phyloP scores from a whole-genome alignment of 2,888 invertebrate genomes.

The Hesperia comma region DNA sequence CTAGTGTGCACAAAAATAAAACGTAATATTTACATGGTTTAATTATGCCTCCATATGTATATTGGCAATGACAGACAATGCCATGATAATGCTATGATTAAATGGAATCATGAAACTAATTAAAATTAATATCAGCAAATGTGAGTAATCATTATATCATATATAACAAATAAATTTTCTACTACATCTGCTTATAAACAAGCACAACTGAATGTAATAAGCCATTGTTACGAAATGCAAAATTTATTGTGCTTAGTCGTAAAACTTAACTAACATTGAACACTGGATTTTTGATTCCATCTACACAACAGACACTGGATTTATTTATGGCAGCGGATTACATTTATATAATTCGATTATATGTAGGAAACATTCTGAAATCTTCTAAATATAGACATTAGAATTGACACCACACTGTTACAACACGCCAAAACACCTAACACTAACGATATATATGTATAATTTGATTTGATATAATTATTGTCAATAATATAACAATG shows the following conservation, averaged over 20 bases:
- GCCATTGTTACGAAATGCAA: conserved; percentile 9
- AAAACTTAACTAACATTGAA: conserved; percentile 7
- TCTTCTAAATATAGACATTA: conserved; percentile 13
- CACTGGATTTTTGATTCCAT: conserved; percentile 1
- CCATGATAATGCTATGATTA: too few relatives aligned
- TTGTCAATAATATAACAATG: too few relatives aligned
- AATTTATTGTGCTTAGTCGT: conserved; percentile 13
- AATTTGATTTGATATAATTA: conserved; percentile 51
- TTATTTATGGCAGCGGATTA: background rate
- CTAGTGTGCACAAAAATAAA: too few relatives aligned
- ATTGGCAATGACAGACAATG: too few relatives aligned
- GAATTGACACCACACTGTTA: conserved; percentile 45
- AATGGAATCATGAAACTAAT: too few relatives aligned
- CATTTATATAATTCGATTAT: background rate
- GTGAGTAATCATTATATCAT: background rate
- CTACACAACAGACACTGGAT: background rate
- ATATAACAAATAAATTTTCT: background rate
- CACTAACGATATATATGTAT: conserved; percentile 46
- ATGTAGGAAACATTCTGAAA: conserved; percentile 19
- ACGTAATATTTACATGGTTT: too few relatives aligned
- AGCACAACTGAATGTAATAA: background rate
- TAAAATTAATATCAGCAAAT: too few relatives aligned
- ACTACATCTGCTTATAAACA: background rate
- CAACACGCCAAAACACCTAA: conserved; percentile 39
- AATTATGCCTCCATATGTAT: too few relatives aligned